Percentiles rank a stretch among this genome's conserved stretches.
phyloP scores from a whole-genome alignment of 2,888 invertebrate genomes.

The Aplocera efformata region DNA sequence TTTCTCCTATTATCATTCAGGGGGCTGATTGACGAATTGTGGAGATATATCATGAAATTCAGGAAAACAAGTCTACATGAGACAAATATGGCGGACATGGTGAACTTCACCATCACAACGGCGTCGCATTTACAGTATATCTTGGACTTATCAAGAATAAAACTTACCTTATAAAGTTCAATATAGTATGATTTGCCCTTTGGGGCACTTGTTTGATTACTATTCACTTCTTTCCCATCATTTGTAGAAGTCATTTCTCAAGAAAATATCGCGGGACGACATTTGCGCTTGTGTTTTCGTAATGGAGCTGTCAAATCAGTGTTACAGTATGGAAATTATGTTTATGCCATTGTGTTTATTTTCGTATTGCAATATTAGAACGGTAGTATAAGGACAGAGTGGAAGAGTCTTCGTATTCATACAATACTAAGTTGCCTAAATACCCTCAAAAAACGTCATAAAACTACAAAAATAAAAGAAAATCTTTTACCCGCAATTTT shows the following conservation, averaged over 20 bases:
- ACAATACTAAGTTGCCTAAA: too few species aligned
- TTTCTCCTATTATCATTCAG: not conserved
- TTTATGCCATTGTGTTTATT: not conserved
- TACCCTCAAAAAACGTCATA: too few species aligned
- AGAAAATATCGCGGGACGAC: conserved; percentile 79
- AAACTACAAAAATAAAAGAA: too few species aligned
- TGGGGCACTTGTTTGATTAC: conserved; percentile 67
- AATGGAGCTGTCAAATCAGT: conserved; percentile 75
- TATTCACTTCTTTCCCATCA: conserved; percentile 79
- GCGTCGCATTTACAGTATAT: conserved; percentile 55
- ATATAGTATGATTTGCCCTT: conserved; percentile 75
- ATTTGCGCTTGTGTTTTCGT: conserved; percentile 80
- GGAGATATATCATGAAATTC: conserved; percentile 40
- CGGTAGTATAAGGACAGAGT: too few species aligned
- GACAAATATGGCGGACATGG: conserved; percentile 79
- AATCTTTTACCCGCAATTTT: too few species aligned
- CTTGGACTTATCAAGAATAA: conserved; percentile 42
- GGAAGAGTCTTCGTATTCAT: too few species aligned
- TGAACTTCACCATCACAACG: conserved; percentile 66
- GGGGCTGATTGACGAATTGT: conserved; percentile 22
- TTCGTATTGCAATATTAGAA: not conserved
- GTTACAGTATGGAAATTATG: conserved; percentile 40
- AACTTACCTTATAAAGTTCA: conserved; percentile 76
- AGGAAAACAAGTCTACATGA: conserved; percentile 69
- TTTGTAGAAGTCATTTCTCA: conserved; percentile 81